Conservation (phyloP, 53 echinoderm and acorn worm genomes). For the Paelopatides confundens region DNA sequence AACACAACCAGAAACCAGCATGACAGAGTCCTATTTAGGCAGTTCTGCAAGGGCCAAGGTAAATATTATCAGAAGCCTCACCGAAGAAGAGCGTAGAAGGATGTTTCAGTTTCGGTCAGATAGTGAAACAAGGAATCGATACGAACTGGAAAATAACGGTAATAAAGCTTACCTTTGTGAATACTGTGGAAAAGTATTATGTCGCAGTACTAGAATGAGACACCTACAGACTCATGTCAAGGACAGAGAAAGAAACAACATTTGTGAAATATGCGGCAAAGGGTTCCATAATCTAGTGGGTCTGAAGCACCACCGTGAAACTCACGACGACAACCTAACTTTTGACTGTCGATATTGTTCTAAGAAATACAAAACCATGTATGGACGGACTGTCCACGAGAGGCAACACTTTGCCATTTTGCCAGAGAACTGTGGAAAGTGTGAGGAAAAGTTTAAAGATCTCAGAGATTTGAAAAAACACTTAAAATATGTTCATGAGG, state of each 20-base stretch:
- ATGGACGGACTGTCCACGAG: slow-evolving; percentile 40
- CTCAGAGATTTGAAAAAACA: background rate
- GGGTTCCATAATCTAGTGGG: background rate
- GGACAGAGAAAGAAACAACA: background rate
- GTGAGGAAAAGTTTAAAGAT: slow-evolving; percentile 13
- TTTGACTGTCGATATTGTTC: slow-evolving; percentile 14
- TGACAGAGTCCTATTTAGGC: too few relatives aligned
- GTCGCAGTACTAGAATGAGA: background rate
- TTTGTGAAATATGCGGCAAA: slow-evolving; percentile 35
- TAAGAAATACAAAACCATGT: slow-evolving; percentile 36
- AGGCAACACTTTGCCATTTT: slow-evolving; percentile 18
- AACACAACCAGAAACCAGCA: too few relatives aligned
- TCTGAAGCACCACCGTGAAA: slow-evolving; percentile 13
- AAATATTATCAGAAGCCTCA: slow-evolving; percentile 2
- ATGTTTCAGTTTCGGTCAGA: slow-evolving; percentile 27
- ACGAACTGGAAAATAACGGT: background rate
- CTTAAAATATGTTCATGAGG: background rate
- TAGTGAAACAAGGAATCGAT: background rate
- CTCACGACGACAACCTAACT: background rate
- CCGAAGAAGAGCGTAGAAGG: slow-evolving; percentile 18
- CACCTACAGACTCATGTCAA: slow-evolving; percentile 9
- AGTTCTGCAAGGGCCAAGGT: background rate
- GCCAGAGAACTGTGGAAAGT: background rate
- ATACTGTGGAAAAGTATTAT: slow-evolving; percentile 15
- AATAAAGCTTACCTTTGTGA: slow-evolving; percentile 34